Evolutionary conservation across 2,797 vertebrate genomes (phyloP).

Genomic region (Enteromius viviparus): DNA sequence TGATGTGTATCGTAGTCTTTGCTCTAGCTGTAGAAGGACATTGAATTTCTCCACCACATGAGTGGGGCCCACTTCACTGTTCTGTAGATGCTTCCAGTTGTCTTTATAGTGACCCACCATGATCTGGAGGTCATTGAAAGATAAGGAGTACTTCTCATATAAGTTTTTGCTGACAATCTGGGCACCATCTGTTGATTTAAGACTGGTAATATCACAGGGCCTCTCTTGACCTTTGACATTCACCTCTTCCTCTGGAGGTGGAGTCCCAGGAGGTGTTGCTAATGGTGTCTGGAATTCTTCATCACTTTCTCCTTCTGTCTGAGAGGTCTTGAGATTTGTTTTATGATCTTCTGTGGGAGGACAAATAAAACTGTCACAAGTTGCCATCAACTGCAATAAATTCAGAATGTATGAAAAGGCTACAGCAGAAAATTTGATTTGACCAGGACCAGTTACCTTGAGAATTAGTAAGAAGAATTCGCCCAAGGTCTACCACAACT

Average conservation of each 20-base stretch:
- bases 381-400: conserved; percentile 9
- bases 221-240: conserved; percentile 69
- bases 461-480: conserved; percentile 94
- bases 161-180: conserved; percentile 86
- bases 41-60: conserved; percentile 98
- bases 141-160: conserved; percentile 93
- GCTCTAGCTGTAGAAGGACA: conserved; percentile 91
- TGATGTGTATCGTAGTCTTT: conserved; percentile 93
- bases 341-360: conserved; percentile 70
- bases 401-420: not conserved
- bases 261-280: conserved; percentile 89
- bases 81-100: conserved; percentile 96
- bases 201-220: conserved; percentile 68
- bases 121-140: conserved; percentile 96
- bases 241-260: conserved; percentile 79
- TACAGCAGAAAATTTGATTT: not conserved
- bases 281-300: conserved; percentile 96
- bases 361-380: conserved; percentile 22
- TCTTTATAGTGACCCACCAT: conserved; percentile 96
- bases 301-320: conserved; percentile 88
- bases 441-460: conserved; percentile 80
- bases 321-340: conserved; percentile 68
- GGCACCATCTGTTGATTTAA: conserved; percentile 76
- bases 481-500: conserved; percentile 93
- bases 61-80: conserved; percentile 93